A percentile compares a stretch with the other conserved stretches of the same genome.
phyloP scores from a whole-genome alignment of 2,888 invertebrate species.

The Ethmia dodecea region DNA sequence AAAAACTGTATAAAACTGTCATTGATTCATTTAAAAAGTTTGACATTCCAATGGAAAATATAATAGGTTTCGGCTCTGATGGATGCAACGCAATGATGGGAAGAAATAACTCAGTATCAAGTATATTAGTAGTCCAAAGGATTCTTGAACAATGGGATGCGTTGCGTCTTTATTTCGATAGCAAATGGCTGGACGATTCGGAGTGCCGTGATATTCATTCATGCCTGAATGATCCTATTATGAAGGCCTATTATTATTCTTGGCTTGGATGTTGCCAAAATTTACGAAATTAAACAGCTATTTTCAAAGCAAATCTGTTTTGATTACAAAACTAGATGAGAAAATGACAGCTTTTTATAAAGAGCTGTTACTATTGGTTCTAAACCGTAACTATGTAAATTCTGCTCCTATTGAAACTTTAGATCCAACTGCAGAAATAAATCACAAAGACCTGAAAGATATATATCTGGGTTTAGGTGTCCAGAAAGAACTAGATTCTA shows the following conservation, averaged over 20 bases:
- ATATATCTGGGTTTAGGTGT: slow-evolving; percentile 5
- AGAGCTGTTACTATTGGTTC: not conserved
- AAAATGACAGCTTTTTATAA: not conserved
- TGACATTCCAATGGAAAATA: slow-evolving; percentile 19
- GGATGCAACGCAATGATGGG: slow-evolving; percentile 25
- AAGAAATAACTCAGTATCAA: slow-evolving; percentile 27
- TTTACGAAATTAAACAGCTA: not conserved
- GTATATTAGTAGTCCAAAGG: slow-evolving; percentile 14
- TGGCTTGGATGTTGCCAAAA: slow-evolving; percentile 2
- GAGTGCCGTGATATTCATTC: not conserved
- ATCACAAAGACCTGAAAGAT: not conserved
- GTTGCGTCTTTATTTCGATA: not conserved
- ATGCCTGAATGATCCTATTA: not conserved
- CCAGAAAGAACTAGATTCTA: not conserved
- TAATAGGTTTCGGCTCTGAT: slow-evolving; percentile 28
- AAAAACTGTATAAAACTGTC: not conserved
- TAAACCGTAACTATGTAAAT: not conserved
- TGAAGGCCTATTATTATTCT: slow-evolving; percentile 1
- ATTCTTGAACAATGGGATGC: slow-evolving; percentile 11
- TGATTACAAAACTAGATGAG: not conserved
- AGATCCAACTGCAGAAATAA: not conserved
- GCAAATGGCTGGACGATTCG: not conserved
- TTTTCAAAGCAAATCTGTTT: slow-evolving; percentile 1
- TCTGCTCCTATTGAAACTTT: not conserved
- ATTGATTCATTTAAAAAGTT: slow-evolving; percentile 6